phyloP scores from a whole-genome alignment of 1,140 invertebrate species.

The Drosophila insularis region DNA sequence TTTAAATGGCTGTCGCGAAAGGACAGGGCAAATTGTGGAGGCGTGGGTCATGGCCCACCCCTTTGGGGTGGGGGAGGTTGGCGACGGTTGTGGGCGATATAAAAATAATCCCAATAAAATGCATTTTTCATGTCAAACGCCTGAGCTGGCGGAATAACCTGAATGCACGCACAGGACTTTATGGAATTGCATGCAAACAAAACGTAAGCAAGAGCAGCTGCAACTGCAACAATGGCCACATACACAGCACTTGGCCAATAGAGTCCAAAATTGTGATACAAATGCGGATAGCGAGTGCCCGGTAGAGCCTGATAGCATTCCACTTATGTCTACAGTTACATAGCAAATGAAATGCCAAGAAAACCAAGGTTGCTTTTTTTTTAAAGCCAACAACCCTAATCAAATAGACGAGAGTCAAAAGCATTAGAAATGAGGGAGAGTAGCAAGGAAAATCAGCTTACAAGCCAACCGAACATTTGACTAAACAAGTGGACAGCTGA shows the following conservation, averaged over 20 bases:
- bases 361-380: not conserved
- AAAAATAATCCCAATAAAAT: constrained; percentile 81
- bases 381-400: constrained; percentile 37
- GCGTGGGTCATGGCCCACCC: constrained; percentile 24
- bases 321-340: constrained; percentile 17
- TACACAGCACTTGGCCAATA: constrained; percentile 26
- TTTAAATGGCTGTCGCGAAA: constrained; percentile 30
- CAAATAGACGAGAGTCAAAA: constrained; percentile 58
- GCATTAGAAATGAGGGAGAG: constrained; percentile 43
- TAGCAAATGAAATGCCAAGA: constrained; percentile 61
- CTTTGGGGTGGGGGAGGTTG: too few species aligned
- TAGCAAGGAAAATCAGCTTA: constrained; percentile 54
- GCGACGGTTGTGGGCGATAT: constrained; percentile 41
- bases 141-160: constrained; percentile 77
- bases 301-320: not conserved
- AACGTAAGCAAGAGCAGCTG: constrained; percentile 34
- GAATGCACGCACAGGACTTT: constrained; percentile 80
- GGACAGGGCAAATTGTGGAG: constrained; percentile 7
- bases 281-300: not conserved
- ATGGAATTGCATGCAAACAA: constrained; percentile 77
- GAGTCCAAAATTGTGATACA: constrained; percentile 31
- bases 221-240: not conserved
- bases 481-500: constrained; percentile 58
- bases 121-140: constrained; percentile 81
- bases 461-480: constrained; percentile 57